Evolutionary conservation across 2,888 invertebrate species (phyloP).

Genomic region (Pseudanteris insignis): DNA sequence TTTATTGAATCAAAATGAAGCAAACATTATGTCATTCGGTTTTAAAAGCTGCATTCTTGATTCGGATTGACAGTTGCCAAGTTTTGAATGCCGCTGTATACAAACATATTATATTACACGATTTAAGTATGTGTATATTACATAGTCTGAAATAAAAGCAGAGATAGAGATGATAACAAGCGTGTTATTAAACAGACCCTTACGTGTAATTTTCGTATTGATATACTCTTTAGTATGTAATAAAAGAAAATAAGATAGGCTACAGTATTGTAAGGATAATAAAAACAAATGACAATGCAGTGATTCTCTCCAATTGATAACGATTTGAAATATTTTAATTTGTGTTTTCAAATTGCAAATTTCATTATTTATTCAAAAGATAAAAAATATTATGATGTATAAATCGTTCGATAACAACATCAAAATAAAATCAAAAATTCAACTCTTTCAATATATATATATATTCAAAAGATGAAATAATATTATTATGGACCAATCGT

Average conservation of each 20-base stretch:
- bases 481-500: no score
- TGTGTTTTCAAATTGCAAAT: conserved; percentile 8
- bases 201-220: background rate
- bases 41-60: conserved; percentile 43
- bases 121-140: conserved; percentile 43
- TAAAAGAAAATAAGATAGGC: background rate
- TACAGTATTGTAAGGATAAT: background rate
- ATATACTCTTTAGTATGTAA: no score
- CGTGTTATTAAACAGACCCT: conserved; percentile 15
- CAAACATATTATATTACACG: conserved; percentile 36
- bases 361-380: no score
- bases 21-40: background rate
- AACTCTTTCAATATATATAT: no score
- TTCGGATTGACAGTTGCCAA: conserved; percentile 42
- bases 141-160: conserved; percentile 42
- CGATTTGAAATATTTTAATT: background rate
- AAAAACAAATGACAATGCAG: conserved; percentile 23
- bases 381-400: no score
- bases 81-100: conserved; percentile 43
- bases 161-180: conserved; percentile 40
- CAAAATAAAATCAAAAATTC: no score
- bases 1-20: background rate
- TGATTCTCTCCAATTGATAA: conserved; percentile 2
- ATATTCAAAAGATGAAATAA: no score
- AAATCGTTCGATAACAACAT: no score